phyloP scores from a whole-genome alignment of 2,888 invertebrate species.

The Athalia circularis region DNA sequence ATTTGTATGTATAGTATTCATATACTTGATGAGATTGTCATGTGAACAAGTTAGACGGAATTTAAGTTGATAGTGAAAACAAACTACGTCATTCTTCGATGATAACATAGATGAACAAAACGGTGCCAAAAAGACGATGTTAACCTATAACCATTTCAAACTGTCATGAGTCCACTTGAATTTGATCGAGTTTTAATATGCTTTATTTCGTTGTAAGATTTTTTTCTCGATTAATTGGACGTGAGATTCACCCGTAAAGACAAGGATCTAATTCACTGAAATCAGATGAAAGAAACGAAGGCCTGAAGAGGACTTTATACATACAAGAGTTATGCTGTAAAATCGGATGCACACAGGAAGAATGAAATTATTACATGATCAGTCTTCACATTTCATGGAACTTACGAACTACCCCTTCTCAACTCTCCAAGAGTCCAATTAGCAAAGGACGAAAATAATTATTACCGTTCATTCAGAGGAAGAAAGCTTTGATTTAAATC shows the following conservation, averaged over 20 bases:
- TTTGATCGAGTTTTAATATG: no score
- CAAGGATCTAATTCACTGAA: neutral
- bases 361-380: constrained; percentile 37
- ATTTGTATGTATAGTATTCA: neutral
- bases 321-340: constrained; percentile 8
- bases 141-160: no score
- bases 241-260: neutral
- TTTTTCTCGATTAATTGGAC: neutral
- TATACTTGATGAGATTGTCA: neutral
- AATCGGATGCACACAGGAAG: constrained; percentile 6
- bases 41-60: no score
- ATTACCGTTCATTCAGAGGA: constrained; percentile 25
- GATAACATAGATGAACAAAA: no score
- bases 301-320: neutral
- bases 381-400: constrained; percentile 12
- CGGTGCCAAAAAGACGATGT: no score
- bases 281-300: neutral
- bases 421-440: constrained; percentile 21
- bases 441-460: constrained; percentile 28
- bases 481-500: constrained; percentile 14
- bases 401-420: constrained; percentile 26
- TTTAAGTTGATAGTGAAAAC: no score
- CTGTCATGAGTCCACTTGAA: no score
- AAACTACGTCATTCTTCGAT: no score
- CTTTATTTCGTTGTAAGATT: neutral